Evolutionary conservation across 2,113 vertebrate genomes (phyloP).

Genomic region (Chaetura pelagica): DNA sequence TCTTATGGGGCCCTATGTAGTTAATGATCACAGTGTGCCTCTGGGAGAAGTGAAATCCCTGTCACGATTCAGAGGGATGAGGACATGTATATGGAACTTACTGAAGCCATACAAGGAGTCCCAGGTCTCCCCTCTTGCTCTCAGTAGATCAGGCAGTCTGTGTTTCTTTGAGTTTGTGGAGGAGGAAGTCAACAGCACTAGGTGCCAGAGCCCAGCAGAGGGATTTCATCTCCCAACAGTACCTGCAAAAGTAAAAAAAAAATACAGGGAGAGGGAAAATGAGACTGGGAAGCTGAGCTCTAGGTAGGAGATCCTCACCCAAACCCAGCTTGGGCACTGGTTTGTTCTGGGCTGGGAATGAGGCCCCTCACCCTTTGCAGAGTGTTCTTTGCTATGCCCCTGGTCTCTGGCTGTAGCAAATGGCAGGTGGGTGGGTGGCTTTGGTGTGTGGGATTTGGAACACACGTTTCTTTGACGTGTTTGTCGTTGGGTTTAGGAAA

Average conservation of each 20-base stretch:
- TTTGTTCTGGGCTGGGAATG: neutral
- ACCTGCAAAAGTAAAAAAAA: neutral
- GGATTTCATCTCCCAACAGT: neutral
- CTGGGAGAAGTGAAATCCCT: neutral
- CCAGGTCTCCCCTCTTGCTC: neutral
- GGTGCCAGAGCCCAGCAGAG: neutral
- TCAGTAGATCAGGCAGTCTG: neutral
- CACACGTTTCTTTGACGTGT: accelerated
- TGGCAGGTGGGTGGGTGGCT: neutral
- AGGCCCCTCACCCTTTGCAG: neutral
- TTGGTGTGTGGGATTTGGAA: neutral
- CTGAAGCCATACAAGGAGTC: neutral
- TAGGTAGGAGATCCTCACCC: neutral
- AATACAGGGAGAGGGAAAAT: too few species aligned
- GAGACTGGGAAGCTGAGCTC: neutral
- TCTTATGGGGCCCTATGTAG: accelerated
- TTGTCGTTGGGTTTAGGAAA: conserved; percentile 77
- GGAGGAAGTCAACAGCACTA: neutral
- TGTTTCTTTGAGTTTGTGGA: neutral
- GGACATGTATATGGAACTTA: accelerated
- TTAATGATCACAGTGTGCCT: neutral
- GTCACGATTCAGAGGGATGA: neutral
- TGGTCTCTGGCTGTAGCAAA: neutral
- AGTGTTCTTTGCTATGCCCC: accelerated
- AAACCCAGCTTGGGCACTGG: neutral